Evolutionary conservation across 2,888 invertebrate species (phyloP).

Genomic region (Orchesella flavescens): DNA sequence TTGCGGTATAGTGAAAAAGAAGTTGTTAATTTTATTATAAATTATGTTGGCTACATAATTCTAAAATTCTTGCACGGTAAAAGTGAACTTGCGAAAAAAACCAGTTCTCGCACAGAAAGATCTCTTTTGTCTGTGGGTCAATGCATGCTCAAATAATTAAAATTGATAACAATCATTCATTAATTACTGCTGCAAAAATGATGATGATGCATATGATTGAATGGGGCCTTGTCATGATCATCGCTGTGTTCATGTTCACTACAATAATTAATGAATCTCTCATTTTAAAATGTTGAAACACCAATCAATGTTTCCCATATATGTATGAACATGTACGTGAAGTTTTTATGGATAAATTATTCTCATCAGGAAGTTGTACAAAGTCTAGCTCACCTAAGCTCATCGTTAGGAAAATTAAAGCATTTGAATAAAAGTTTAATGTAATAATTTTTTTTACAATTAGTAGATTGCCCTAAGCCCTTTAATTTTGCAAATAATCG

Average conservation of each 20-base stretch:
- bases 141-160: constrained; percentile 20
- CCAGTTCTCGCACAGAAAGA: neutral
- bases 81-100: neutral
- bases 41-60: no score
- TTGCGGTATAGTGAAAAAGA: no score
- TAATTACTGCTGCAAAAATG: constrained; percentile 8
- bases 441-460: no score
- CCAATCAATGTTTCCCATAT: neutral
- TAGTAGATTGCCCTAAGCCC: no score
- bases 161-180: constrained; percentile 48
- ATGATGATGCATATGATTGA: constrained; percentile 25
- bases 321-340: neutral
- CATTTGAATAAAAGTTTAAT: no score
- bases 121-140: neutral
- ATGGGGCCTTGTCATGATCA: constrained; percentile 13
- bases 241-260: constrained; percentile 13
- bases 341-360: neutral
- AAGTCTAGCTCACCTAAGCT: neutral
- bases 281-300: no score
- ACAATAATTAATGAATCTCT: neutral
- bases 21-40: no score
- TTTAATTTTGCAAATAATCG: no score
- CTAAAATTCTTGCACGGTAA: no score
- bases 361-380: neutral
- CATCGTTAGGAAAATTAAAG: neutral